Conservation (phyloP, 1,140 invertebrate species). For the Lutraria rhynchaena region DNA sequence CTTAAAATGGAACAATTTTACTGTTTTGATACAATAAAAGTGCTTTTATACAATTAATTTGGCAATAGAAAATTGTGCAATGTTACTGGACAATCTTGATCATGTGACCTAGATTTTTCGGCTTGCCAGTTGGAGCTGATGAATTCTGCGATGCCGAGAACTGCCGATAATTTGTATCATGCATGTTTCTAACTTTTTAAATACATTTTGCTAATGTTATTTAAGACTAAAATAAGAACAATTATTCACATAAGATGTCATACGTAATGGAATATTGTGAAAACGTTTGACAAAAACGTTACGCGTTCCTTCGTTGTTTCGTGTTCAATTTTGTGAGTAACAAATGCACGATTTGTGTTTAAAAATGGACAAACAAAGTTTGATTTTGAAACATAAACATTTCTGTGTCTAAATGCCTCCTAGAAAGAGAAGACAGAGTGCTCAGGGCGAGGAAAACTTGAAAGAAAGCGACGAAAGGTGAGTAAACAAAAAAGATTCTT, state of each 20-base stretch:
- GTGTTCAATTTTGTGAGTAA: background rate
- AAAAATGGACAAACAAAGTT: background rate
- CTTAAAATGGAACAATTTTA: too few relatives aligned
- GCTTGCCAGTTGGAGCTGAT: conserved; percentile 6
- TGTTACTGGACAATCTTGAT: conserved; percentile 55
- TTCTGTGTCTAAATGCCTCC: conserved; percentile 61
- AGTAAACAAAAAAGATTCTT: conserved; percentile 27
- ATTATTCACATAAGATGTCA: too few relatives aligned
- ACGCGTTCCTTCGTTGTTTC: background rate
- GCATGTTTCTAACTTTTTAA: background rate
- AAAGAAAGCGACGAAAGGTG: conserved; percentile 64
- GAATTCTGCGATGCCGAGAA: background rate
- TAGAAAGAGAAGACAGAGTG: conserved; percentile 65
- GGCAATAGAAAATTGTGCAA: conserved; percentile 49
- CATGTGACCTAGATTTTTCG: conserved; percentile 56
- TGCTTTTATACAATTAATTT: background rate
- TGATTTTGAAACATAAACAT: background rate
- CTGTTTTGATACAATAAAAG: too few relatives aligned
- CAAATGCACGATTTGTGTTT: background rate
- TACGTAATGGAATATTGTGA: too few relatives aligned
- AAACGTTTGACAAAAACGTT: background rate
- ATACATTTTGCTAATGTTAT: too few relatives aligned
- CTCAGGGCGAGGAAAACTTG: conserved; percentile 63
- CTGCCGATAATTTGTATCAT: background rate
- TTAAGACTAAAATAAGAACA: too few relatives aligned